Evolutionary conservation across 2,113 vertebrate genomes (phyloP).

Genomic region (Pagrus major): DNA sequence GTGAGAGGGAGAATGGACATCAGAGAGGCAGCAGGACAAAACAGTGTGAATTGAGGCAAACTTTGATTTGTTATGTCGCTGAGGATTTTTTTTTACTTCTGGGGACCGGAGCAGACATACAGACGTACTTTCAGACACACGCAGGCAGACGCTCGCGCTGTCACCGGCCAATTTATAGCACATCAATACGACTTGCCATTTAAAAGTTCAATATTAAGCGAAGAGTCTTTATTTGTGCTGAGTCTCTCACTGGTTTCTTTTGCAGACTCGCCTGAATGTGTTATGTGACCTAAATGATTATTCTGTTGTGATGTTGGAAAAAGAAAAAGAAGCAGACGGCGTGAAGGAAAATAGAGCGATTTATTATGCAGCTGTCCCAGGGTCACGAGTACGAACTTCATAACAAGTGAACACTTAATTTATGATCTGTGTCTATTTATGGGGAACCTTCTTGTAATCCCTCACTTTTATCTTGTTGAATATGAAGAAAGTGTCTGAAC

Average conservation of each 20-base stretch:
- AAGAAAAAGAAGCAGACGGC: background rate
- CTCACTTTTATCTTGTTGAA: conserved; percentile 28
- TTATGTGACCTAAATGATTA: conserved; percentile 23
- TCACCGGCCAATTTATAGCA: background rate
- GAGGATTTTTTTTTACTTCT: no score
- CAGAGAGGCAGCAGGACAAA: no score
- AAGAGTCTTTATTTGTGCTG: conserved; percentile 7
- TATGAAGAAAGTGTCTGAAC: background rate
- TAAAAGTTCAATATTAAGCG: conserved; percentile 24
- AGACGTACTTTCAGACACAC: background rate
- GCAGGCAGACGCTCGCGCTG: background rate
- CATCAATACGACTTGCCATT: conserved; percentile 37
- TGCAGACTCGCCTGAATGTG: background rate
- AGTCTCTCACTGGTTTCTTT: background rate
- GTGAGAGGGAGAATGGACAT: no score
- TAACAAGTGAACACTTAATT: conserved; percentile 11
- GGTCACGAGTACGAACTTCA: conserved; percentile 21
- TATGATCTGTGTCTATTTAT: conserved; percentile 21
- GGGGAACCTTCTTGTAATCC: conserved; percentile 9
- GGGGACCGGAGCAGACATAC: no score
- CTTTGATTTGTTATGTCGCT: no score
- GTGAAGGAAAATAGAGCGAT: background rate
- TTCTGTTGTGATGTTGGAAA: conserved; percentile 1
- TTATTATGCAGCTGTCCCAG: conserved; percentile 12
- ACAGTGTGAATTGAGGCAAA: no score